These are phyloP conservation scores for Leucophenga varia DNA, from an alignment of 1,140 invertebrate genomes.

Conservation along the genomic window DNA sequence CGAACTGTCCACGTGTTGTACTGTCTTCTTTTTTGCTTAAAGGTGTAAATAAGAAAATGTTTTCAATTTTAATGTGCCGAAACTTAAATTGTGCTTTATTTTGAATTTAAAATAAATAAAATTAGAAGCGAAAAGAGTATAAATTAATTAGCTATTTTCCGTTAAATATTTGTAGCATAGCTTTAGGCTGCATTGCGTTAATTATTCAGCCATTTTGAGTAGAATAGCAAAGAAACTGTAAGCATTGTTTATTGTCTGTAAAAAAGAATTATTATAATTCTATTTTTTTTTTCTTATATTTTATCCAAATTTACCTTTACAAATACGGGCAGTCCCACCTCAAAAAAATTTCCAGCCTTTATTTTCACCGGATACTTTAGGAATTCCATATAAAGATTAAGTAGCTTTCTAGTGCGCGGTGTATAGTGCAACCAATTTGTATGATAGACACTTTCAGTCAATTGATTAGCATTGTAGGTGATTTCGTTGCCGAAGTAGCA, in stretches of 20 bases:
- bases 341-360: conserved; percentile 38
- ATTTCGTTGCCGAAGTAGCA: conserved; percentile 47
- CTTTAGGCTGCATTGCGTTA: no score
- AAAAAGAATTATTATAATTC: no score
- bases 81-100: no score
- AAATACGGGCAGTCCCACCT: conserved; percentile 43
- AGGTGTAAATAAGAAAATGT: no score
- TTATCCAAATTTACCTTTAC: conserved; percentile 24
- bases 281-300: not conserved
- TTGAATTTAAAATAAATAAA: no score
- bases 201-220: no score
- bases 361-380: conserved; percentile 34
- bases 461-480: conserved; percentile 29
- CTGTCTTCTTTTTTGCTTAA: no score
- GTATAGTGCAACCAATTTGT: conserved; percentile 35
- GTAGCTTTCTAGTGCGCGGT: conserved; percentile 20
- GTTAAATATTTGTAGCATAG: no score
- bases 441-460: conserved; percentile 39
- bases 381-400: conserved; percentile 42
- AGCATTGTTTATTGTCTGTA: conserved; percentile 31
- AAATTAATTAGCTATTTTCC: no score
- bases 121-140: no score
- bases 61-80: no score
- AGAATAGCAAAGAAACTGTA: conserved; percentile 48
- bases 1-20: no score